Evolutionary conservation across 2,888 invertebrate species (phyloP).

Genomic region (Malachius bipustulatus): DNA sequence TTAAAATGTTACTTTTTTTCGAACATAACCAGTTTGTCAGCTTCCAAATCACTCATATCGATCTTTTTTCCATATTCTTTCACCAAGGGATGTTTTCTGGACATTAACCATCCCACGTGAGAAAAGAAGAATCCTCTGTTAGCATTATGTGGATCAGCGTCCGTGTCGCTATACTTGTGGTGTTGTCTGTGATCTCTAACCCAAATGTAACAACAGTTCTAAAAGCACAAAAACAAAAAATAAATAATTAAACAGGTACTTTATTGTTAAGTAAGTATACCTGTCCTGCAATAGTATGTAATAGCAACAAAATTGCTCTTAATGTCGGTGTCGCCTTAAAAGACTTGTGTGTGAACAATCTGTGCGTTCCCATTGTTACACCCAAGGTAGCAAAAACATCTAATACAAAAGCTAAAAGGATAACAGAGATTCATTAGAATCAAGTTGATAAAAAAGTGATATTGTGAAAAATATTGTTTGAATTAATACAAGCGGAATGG

Average conservation of each 20-base stretch:
- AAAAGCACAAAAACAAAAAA: too few relatives aligned
- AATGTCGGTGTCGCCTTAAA: slow-evolving; percentile 61
- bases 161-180: slow-evolving; percentile 72
- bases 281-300: slow-evolving; percentile 66
- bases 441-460: too few relatives aligned
- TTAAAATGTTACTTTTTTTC: slow-evolving; percentile 69
- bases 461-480: too few relatives aligned
- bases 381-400: too few relatives aligned
- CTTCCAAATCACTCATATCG: slow-evolving; percentile 63
- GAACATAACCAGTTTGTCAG: slow-evolving; percentile 59
- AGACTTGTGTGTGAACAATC: slow-evolving; percentile 64
- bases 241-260: too few relatives aligned
- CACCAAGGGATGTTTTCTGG: slow-evolving; percentile 65
- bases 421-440: too few relatives aligned
- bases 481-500: too few relatives aligned
- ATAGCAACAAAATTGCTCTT: slow-evolving; percentile 47
- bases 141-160: slow-evolving; percentile 70
- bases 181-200: slow-evolving; percentile 70
- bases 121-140: slow-evolving; percentile 77
- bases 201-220: slow-evolving; percentile 66
- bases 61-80: slow-evolving; percentile 51
- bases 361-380: slow-evolving; percentile 70
- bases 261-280: too few relatives aligned
- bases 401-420: too few relatives aligned
- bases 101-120: slow-evolving; percentile 78